Conservation (phyloP, 2,113 vertebrate species). For the Neomonachus schauinslandi region DNA sequence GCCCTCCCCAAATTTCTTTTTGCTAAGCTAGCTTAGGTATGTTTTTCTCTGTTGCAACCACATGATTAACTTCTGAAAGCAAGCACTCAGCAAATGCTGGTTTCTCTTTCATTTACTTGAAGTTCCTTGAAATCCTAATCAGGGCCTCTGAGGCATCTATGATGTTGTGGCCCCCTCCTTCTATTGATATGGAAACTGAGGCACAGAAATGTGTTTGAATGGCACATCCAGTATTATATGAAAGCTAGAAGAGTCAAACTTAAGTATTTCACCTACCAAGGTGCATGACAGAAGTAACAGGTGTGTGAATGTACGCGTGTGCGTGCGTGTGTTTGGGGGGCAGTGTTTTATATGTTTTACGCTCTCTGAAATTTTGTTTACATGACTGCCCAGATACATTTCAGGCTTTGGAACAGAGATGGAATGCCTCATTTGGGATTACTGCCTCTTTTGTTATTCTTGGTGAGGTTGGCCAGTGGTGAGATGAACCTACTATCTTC, state of each 20-base stretch:
- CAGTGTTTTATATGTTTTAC: slow-evolving; percentile 8
- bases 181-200: background rate
- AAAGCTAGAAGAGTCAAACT: background rate
- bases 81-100: background rate
- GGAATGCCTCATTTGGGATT: slow-evolving; percentile 19
- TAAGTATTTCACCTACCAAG: background rate
- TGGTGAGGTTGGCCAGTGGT: background rate
- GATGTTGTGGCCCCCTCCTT: background rate
- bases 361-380: background rate
- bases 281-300: background rate
- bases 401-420: background rate
- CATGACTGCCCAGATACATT: background rate
- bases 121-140: background rate
- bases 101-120: slow-evolving; percentile 19
- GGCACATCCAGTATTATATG: background rate
- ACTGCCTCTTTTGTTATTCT: background rate
- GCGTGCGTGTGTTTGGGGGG: background rate
- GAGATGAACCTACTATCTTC: slow-evolving; percentile 3
- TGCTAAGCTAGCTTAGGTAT: background rate
- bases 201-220: background rate
- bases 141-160: background rate
- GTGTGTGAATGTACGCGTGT: background rate
- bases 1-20: background rate
- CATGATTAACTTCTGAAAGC: slow-evolving; percentile 4
- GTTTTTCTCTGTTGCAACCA: background rate